These are phyloP conservation scores for Schizopygopsis pylzovi DNA, from an alignment of 2,797 vertebrate species.

Conservation along the genomic window DNA sequence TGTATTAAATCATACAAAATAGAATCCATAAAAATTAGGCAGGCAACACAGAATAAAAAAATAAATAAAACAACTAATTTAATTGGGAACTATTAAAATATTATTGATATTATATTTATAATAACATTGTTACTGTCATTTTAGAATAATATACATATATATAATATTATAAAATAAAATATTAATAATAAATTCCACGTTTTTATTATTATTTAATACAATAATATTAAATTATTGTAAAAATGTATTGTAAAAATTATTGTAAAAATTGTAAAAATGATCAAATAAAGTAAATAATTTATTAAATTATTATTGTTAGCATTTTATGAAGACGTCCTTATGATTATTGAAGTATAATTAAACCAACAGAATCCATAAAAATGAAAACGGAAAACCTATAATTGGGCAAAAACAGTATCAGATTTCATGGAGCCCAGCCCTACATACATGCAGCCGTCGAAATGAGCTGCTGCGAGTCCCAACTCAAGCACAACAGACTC, in stretches of 20 bases:
- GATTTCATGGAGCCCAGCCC: no score
- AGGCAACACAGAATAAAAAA: not conserved
- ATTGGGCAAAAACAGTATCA: not conserved
- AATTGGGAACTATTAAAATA: not conserved
- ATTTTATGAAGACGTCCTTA: not conserved
- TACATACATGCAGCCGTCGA: not conserved
- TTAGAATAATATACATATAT: not conserved
- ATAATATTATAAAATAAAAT: not conserved
- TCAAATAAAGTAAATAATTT: not conserved
- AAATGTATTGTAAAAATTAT: no score
- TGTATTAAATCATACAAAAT: not conserved
- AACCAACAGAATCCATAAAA: not conserved
- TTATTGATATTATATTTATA: not conserved
- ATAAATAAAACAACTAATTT: not conserved
- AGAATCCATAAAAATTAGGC: not conserved
- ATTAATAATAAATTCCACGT: not conserved
- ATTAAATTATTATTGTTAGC: not conserved
- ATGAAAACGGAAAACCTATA: not conserved
- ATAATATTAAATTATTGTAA: no score
- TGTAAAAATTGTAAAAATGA: not conserved
- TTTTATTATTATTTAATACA: not conserved
- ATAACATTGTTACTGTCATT: not conserved
- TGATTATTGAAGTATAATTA: not conserved
- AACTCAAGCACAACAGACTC: constrained; percentile 53
- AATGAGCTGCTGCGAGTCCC: constrained; percentile 31